These are phyloP conservation scores for Lepilemur septentrionalis DNA, from an alignment of 2,797 vertebrate species.

Conservation along the genomic window DNA sequence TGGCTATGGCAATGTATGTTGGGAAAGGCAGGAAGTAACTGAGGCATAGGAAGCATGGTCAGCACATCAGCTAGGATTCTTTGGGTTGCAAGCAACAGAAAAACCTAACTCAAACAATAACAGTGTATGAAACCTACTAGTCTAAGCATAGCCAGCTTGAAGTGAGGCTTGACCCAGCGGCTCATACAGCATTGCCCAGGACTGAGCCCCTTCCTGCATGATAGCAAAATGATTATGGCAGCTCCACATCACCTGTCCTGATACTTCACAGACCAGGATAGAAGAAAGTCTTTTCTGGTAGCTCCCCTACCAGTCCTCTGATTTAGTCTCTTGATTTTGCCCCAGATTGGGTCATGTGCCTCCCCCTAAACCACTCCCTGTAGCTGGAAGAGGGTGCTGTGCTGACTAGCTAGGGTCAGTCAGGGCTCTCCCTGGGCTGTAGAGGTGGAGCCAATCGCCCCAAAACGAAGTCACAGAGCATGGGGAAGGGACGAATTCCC, in stretches of 20 bases:
- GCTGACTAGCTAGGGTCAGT: background rate
- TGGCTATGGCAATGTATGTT: fast-evolving
- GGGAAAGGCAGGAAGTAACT: background rate
- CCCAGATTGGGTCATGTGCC: fast-evolving
- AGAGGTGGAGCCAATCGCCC: background rate
- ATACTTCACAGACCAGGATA: background rate
- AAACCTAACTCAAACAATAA: background rate
- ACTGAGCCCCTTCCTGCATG: background rate
- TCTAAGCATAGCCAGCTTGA: background rate
- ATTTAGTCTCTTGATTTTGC: background rate
- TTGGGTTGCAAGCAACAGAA: background rate
- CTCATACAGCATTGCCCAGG: background rate
- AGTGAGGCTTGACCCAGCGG: background rate
- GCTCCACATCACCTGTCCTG: background rate
- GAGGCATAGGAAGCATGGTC: background rate
- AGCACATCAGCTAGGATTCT: background rate
- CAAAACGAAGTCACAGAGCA: background rate
- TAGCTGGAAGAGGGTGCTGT: background rate
- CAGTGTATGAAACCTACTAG: background rate
- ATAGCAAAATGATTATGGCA: too few relatives aligned
- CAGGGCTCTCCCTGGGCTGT: background rate
- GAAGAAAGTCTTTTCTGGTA: background rate
- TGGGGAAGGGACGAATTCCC: background rate
- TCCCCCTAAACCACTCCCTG: background rate
- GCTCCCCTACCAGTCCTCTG: background rate